Evolutionary conservation across 2,113 vertebrate genomes (phyloP).

Genomic region (Columba livia): DNA sequence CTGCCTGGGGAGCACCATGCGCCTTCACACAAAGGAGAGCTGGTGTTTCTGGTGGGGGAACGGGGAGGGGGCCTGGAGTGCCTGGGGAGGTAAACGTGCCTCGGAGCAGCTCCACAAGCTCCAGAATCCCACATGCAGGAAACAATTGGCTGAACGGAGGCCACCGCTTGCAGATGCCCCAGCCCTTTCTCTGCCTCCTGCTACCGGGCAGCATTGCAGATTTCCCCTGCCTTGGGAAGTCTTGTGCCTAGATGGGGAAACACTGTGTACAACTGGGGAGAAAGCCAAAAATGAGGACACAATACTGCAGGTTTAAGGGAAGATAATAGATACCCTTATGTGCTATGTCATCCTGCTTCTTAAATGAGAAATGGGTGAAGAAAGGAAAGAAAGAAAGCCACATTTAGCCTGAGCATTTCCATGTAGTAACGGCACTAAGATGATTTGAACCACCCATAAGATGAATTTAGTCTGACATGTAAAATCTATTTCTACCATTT

Average conservation of each 20-base stretch:
- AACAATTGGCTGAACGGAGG: slow-evolving; percentile 45
- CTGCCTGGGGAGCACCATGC: background rate
- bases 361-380: background rate
- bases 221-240: background rate
- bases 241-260: background rate
- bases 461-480: slow-evolving; percentile 13
- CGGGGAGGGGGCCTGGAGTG: background rate
- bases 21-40: background rate
- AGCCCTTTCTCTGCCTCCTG: background rate
- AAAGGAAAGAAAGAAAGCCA: background rate
- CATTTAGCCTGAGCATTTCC: slow-evolving; percentile 3
- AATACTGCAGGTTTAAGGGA: background rate
- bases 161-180: background rate
- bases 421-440: background rate
- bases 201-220: background rate
- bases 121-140: background rate
- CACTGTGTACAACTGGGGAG: background rate
- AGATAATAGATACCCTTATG: background rate
- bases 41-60: background rate
- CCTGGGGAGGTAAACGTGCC: slow-evolving; percentile 34
- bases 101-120: slow-evolving; percentile 48
- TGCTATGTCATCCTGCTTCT: background rate
- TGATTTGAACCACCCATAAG: background rate
- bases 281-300: background rate
- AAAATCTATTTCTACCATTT: slow-evolving; percentile 49